Base-by-base conservation (phyloP, 2,888 invertebrate species). In the Lasius fuliginosus region DNA sequence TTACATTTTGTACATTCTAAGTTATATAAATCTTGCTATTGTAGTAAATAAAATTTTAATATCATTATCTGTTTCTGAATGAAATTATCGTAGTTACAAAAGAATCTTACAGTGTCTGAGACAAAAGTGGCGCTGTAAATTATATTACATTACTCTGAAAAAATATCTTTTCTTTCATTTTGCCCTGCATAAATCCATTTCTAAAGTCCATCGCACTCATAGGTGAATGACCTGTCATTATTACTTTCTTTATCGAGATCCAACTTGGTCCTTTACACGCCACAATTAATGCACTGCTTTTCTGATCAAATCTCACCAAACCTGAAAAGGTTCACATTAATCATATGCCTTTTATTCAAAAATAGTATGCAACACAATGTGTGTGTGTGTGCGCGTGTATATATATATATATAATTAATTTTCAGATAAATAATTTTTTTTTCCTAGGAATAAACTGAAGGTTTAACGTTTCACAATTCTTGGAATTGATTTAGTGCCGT, bases 201-300 rank as follows among this genome's bases (percentile, higher is more conserved):
- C 97, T 97, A 95, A 99, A 99, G 93, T 98, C 98, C 90, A 95
- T 92, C 3, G 98, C 98, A 73, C 96, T 96, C 96, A 99, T 98
- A 91, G 96, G 95, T 94, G 96, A 97, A 94, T 96, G 97, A 12
- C 97, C 97, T 89, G 96, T 95, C 84, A 98, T 94, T 92, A 96
- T 96, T 82, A 98, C 89, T 90, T 96, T 96, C 88, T 95, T 95
- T 83, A 98, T 96, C 94, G 96, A 96, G 85, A 98, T 95, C 95
- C 96, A 97, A 88, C 95, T 96, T 75, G 95, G 95, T 92, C 97
- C 96, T 88, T 95, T 96, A 95, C 98, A 98, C 81, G 96, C 95
- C 49, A 98, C 96, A 93, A 96, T 95, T 77, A 98, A 94, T 30
- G 96, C 95, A 92, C 97, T 96, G 8, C 93, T 95, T 73, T 93